Evolutionary conservation across 2,113 vertebrate genomes (phyloP), one percentile per base, ranked within the genome.

Genomic region (Paraplagusia blochii): DNA sequence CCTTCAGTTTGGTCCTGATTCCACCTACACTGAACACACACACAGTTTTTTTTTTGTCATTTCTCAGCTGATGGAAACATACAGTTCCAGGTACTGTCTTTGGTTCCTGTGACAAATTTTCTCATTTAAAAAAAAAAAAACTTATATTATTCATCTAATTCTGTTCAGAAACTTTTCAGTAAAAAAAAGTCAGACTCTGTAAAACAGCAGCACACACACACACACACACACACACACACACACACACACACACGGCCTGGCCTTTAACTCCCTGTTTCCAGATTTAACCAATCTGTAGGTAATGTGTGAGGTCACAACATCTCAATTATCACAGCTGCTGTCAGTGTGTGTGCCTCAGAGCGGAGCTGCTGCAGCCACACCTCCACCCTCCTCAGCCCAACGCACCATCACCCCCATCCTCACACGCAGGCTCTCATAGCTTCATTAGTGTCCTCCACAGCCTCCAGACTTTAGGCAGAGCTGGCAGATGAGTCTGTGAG

Each of bases 381-480:
- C 65, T 57, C 39, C 70, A 73, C 49, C 68, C 70, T 59, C 55
- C 51, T 89, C 92, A 87, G 93, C 94, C 68, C 43, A 7, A n/a
- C 14, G 2, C 45, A 11, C 45, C 29, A 4, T 81, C 58, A 66
- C 54, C 61, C 61, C 10, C 82, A 85, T 13, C 89, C 92, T 87
- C 94, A 94, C 66, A 85, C 78, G 71, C 92, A 80, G 93, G 92
- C 93, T 94, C 95, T 95, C 94, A 98, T 96, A 95, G 92, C 94
- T 94, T 96, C 93, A 96, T 96, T 95, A 97, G 93, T 91, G 90
- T 87, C 78, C 90, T 66, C 94, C 88, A 89, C 95, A 70, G 76
- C 69, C 83, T 79, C 80, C 78, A 74, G 67, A 81, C 66, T 76
- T 48, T 83, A 87, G 89, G 86, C 71, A 77, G 59, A 76, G 76